phyloP scores from a whole-genome alignment of 2,797 vertebrate species.

The Acanthurus leucopareius region DNA sequence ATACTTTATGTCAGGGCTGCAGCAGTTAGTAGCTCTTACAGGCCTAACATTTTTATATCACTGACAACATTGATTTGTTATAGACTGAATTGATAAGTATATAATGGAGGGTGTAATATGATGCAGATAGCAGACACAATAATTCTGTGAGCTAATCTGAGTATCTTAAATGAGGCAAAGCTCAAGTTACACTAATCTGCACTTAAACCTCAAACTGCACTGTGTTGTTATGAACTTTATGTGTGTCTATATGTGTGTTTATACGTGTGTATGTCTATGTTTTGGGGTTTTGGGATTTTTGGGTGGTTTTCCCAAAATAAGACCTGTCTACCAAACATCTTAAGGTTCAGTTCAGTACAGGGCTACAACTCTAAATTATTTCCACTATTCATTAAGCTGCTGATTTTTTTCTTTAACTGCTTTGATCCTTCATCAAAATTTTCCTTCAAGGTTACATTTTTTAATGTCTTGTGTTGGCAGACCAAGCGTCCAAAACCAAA shows the following conservation, averaged over 20 bases:
- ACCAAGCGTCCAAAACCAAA: not conserved
- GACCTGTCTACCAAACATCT: not conserved
- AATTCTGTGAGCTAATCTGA: not conserved
- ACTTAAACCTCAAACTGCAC: not conserved
- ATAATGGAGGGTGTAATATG: constrained; percentile 2
- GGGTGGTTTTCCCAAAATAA: not conserved
- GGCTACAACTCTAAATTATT: not conserved
- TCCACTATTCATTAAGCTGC: not conserved
- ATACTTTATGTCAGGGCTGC: constrained; percentile 2
- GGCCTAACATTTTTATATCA: constrained; percentile 12
- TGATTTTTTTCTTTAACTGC: not conserved
- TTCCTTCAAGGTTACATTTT: not conserved
- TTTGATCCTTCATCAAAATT: not conserved
- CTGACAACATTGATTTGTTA: constrained; percentile 29
- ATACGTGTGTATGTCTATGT: not conserved
- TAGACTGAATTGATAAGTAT: constrained; percentile 22
- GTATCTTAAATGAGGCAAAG: constrained; percentile 6
- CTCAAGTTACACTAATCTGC: not conserved
- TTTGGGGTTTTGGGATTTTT: no score
- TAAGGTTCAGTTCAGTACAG: not conserved
- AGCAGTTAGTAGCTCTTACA: constrained; percentile 30
- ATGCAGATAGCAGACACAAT: constrained; percentile 15
- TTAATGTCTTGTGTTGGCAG: not conserved
- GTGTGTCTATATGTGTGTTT: constrained; percentile 3
- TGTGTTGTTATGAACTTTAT: not conserved